A percentile compares a stretch with the other conserved stretches of the same genome.
phyloP scores from a whole-genome alignment of 92 coral and sea anemone genomes.

The Chrysogorgia sp. region DNA sequence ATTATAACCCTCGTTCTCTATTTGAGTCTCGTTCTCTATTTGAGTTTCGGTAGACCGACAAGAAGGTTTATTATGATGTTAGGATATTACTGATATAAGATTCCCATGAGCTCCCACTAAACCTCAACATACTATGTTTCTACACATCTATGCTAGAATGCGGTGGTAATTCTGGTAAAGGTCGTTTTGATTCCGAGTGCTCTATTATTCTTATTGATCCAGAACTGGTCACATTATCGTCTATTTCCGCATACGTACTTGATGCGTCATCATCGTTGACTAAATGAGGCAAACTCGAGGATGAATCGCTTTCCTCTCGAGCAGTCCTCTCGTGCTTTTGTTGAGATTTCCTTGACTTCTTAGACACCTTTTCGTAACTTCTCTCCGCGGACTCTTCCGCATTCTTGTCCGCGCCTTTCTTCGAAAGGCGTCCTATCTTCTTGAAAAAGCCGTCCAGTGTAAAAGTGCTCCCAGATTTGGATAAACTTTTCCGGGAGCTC shows the following conservation, averaged over 20 bases:
- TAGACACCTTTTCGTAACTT: constrained; percentile 14
- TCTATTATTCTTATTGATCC: constrained; percentile 3
- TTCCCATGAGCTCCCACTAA: neutral
- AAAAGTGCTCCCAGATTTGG: constrained; percentile 37
- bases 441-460: constrained; percentile 30
- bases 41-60: too few relatives aligned
- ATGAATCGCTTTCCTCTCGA: neutral
- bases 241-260: constrained; percentile 22
- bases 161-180: constrained; percentile 26
- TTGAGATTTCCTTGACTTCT: constrained; percentile 14
- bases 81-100: neutral
- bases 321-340: neutral
- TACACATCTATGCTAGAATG: neutral
- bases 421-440: constrained; percentile 18
- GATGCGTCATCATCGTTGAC: constrained; percentile 14
- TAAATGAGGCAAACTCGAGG: constrained; percentile 25
- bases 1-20: too few relatives aligned
- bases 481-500: constrained; percentile 25
- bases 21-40: too few relatives aligned
- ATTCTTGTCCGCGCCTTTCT: constrained; percentile 11
- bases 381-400: too few relatives aligned
- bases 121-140: neutral
- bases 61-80: too few relatives aligned
- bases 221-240: neutral
- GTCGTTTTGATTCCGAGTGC: constrained; percentile 28